Evolutionary conservation across 2,888 invertebrate species (phyloP), one percentile per base, ranked within the genome.

Genomic region (Hylaea fasciaria): DNA sequence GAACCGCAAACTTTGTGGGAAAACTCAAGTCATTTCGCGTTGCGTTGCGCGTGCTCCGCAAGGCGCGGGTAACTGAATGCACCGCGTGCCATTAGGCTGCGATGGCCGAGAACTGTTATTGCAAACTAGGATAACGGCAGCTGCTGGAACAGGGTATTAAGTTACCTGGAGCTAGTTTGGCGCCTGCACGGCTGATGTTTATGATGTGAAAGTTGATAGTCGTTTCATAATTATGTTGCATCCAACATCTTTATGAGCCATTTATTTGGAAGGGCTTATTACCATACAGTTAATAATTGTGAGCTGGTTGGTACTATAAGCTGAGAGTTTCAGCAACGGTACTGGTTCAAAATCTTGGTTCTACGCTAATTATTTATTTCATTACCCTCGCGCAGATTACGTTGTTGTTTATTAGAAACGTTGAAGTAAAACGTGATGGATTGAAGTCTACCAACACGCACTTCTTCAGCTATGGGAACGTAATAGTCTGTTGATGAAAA

Each of bases 101-200:
- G 71, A 72, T 74, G 63, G 68, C 32, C 48, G 66, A 77, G 71
- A 76, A 83, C 84, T 79, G 83, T 82, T 83, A 81, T 70, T 71
- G 62, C 62, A 56, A 64, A 55, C 70, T 76, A 74, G 80, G 78
- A 80, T 83, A 83, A 82, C 84, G 83, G 82, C 70, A 28, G 59
- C 69, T 65, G 58, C 55, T 49, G 55, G 59, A 57, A 62, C 68
- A 60, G 53, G 65, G 61, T 52, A 58, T 50, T 63, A 57, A 50
- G 60, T 62, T 61, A 53, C 41, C 39, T 47, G 48, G 52, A 37
- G 22, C 41, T 48, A 55, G 17, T 47, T 32, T 32, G 50, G 47
- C 12, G 29, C 47, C 29, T 46, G 14, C 13, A 32, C 11, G 41
- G 10, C 14, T 49, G 44, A 47, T 17, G 39, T 44, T 61, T 61